Evolutionary conservation across 2,797 vertebrate genomes (phyloP).

Genomic region (Telmatherina bonti): DNA sequence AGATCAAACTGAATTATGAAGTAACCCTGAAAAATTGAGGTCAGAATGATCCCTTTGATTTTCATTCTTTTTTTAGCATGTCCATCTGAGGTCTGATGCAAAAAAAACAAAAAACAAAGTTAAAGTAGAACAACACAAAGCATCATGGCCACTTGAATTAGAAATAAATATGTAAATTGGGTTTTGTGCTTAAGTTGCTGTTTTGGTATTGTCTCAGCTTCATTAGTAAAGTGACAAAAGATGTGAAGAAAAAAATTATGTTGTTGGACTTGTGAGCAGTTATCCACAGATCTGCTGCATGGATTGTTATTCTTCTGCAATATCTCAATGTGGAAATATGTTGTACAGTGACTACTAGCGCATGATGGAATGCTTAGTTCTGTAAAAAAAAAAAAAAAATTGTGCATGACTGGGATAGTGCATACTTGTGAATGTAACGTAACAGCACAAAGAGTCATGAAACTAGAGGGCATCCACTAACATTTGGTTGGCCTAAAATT

Average conservation of each 20-base stretch:
- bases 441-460: not conserved
- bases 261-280: not conserved
- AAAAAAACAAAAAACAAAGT: constrained; percentile 53
- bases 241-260: no score
- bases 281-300: not conserved
- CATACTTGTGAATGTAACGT: no score
- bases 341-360: not conserved
- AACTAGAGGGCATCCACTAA: no score
- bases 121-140: constrained; percentile 22
- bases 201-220: not conserved
- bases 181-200: not conserved
- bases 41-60: constrained; percentile 71
- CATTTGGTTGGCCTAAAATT: no score
- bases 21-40: constrained; percentile 72
- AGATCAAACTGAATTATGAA: constrained; percentile 80
- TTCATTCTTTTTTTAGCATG: constrained; percentile 44
- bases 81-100: constrained; percentile 55
- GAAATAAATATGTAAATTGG: not conserved
- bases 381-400: no score
- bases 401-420: no score
- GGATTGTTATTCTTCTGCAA: not conserved
- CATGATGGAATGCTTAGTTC: no score
- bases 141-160: constrained; percentile 14
- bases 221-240: not conserved
- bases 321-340: not conserved